A percentile compares a stretch with the other conserved stretches of the same genome.
Evolutionary conservation across 30 jellyfish, hydroid and myxozoan genomes (phyloP).

Genomic region (Pseudorhiza aurosa): DNA sequence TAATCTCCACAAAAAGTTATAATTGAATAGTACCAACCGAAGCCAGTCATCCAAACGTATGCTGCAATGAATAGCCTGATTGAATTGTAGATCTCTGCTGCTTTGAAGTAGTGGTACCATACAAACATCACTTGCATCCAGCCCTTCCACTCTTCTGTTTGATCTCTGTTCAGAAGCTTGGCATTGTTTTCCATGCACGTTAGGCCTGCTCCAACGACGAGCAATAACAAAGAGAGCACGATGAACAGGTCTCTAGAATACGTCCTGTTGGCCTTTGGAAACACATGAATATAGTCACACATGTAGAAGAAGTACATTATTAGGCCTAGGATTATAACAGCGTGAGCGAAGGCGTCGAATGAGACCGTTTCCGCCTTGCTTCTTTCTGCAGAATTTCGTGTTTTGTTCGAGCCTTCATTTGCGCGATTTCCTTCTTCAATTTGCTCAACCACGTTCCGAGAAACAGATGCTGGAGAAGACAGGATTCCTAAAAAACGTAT

Average conservation of each 20-base stretch:
- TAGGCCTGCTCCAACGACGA: slow-evolving; percentile 66
- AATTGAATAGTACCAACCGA: slow-evolving; percentile 47
- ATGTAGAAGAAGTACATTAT: slow-evolving; percentile 82
- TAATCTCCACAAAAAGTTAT: no score
- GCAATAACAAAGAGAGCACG: slow-evolving; percentile 52
- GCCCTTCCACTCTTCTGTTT: slow-evolving; percentile 99
- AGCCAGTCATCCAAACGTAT: slow-evolving; percentile 99
- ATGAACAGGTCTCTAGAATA: slow-evolving; percentile 89
- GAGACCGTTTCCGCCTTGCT: slow-evolving; percentile 26
- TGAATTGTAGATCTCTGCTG: slow-evolving; percentile 95
- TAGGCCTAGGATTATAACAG: slow-evolving; percentile 71
- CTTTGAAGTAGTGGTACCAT: slow-evolving; percentile 96
- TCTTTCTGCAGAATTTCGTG: slow-evolving; percentile 5
- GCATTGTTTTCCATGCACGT: slow-evolving; percentile 43
- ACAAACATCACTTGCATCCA: slow-evolving; percentile 99
- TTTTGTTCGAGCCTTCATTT: not conserved
- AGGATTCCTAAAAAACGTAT: slow-evolving; percentile 24
- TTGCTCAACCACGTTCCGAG: not conserved
- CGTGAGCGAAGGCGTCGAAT: slow-evolving; percentile 55
- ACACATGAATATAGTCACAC: slow-evolving; percentile 87
- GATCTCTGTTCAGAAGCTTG: slow-evolving; percentile 89
- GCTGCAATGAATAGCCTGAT: slow-evolving; percentile 93
- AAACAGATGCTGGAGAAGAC: slow-evolving; percentile 15
- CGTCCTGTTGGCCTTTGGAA: slow-evolving; percentile 86
- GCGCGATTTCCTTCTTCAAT: slow-evolving; percentile 18